Conservation (phyloP, 2,113 vertebrate genomes). For the Psophia crepitans region DNA sequence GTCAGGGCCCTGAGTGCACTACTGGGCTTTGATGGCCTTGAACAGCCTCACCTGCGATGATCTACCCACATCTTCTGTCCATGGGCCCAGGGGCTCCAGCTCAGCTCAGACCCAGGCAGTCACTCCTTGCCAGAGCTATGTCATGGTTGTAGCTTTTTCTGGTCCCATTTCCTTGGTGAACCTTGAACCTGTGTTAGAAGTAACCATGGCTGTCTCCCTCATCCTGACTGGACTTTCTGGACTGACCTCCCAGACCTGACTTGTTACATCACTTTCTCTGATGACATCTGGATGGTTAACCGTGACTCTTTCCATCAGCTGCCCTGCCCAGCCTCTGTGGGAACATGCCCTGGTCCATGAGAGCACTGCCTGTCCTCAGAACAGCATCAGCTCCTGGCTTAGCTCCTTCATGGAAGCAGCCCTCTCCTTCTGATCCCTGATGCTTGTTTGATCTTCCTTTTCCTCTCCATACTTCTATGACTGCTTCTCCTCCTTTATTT, state of each 20-base stretch:
- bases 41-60: background rate
- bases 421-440: background rate
- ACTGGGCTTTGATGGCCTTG: background rate
- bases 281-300: background rate
- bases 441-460: background rate
- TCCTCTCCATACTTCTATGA: background rate
- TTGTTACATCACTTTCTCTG: background rate
- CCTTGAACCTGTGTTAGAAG: background rate
- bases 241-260: background rate
- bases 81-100: background rate
- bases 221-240: background rate
- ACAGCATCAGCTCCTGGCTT: background rate
- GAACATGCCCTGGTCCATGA: accelerated
- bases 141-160: background rate
- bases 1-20: too few relatives aligned
- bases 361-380: background rate
- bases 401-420: background rate
- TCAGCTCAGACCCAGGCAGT: background rate
- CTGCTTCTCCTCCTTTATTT: background rate
- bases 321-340: background rate
- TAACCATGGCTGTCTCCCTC: background rate
- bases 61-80: background rate
- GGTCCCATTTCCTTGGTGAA: background rate
- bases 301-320: background rate
- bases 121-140: background rate